Base-by-base conservation (phyloP, 2,113 vertebrate genomes). In the Trogon surrucura region DNA sequence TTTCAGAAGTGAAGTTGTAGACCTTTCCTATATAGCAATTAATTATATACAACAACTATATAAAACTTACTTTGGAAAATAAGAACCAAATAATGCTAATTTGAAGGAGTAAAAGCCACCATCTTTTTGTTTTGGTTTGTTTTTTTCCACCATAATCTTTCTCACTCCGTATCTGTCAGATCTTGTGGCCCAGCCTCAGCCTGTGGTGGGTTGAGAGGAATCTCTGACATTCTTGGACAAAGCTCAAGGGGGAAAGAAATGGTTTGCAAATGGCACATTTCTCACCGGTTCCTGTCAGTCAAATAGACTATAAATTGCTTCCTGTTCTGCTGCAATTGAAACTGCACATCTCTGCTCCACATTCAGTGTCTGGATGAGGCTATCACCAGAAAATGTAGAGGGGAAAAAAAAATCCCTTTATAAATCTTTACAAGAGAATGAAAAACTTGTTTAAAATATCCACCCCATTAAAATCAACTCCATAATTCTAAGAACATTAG, bases 71-170 rank as follows among this genome's bases (percentile, higher is more conserved):
- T 65, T 58, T 48, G 17, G 17, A 85, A 85, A 88, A 79, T 10
- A 53, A 75, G 2, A 71, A 71, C 4, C 0, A 8, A 77, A 66
- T 79, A 77, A 30, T 2, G 1, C 1, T 48, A 27, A 60, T 65
- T 51, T n/a, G 11, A 66, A 41, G 47, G 21, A 83, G 14, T 45
- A 61, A 81, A 85, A 38, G 10, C 27, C 16, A 56, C 6, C 4
- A n/a, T 25, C 2, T 79, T 74, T 45, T 23, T 58, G 6, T 41
- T 41, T 41, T 41, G 4, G 0, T 0, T 0, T 36, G 36, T 7
- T 14, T 67, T 77, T 65, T 27, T 5, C 14, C 25, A 16, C n/a
- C 1, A 18, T 70, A 41, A 41, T 41, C 45, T 47, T 16, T 89
- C 19, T 73, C 22, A 56, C 57, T 80, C 8, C 54, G 5, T 62